phyloP scores from a whole-genome alignment of 2,888 invertebrate species.

The Drosophila merina region DNA sequence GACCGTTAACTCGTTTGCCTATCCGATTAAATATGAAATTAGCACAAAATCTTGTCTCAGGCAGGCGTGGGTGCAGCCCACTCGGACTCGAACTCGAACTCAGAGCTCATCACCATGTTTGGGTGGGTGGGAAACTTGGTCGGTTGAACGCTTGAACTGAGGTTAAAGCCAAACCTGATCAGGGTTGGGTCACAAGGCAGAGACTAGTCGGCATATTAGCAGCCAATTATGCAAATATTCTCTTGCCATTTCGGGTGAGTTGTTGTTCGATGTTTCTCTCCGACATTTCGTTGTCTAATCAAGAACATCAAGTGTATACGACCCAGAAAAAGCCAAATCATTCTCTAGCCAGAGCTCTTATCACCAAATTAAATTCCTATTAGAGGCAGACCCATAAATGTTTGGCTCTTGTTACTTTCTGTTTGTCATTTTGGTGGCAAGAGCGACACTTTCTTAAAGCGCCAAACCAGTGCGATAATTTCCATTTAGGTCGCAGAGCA shows the following conservation, averaged over 20 bases:
- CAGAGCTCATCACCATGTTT: constrained; percentile 16
- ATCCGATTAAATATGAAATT: constrained; percentile 22
- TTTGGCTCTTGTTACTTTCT: neutral
- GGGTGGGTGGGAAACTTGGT: constrained; percentile 25
- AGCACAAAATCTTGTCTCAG: neutral
- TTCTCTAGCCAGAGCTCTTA: constrained; percentile 2
- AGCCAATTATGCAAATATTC: constrained; percentile 31
- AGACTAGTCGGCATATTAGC: constrained; percentile 5
- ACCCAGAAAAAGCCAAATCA: constrained; percentile 5
- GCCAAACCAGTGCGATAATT: neutral
- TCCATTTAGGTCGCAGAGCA: neutral
- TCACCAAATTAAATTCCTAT: constrained; percentile 13
- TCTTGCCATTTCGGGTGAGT: constrained; percentile 16
- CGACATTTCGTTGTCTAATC: constrained; percentile 8
- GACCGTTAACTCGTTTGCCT: constrained; percentile 2
- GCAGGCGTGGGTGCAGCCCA: constrained; percentile 12
- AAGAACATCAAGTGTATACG: constrained; percentile 28
- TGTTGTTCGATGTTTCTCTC: neutral
- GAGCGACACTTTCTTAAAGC: neutral
- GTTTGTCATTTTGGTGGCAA: neutral
- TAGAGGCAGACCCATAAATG: neutral
- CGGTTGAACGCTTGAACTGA: constrained; percentile 2
- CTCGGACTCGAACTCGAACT: neutral
- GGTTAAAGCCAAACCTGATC: constrained; percentile 31
- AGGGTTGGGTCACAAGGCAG: constrained; percentile 17